These are phyloP conservation scores for Fukomys damarensis DNA, from an alignment of 2,113 vertebrate species.

Conservation along the genomic window DNA sequence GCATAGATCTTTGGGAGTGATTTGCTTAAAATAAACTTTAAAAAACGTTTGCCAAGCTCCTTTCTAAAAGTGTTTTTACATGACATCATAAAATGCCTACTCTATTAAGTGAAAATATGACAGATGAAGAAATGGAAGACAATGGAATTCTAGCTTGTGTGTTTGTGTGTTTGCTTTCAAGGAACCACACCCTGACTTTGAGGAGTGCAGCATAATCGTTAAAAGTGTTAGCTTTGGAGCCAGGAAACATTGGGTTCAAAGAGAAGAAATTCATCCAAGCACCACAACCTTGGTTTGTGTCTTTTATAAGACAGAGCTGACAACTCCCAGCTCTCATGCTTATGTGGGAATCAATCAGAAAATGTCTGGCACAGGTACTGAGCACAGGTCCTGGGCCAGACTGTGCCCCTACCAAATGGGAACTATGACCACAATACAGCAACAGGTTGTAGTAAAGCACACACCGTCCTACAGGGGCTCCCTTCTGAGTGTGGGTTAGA, in stretches of 20 bases:
- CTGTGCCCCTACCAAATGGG: not conserved
- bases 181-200: not conserved
- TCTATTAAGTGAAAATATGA: not conserved
- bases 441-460: not conserved
- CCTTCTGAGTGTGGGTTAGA: not conserved
- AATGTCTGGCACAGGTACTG: not conserved
- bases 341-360: slow-evolving; percentile 5
- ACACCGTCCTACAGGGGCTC: not conserved
- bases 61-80: slow-evolving; percentile 18
- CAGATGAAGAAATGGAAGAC: not conserved
- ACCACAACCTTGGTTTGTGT: not conserved
- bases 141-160: not conserved
- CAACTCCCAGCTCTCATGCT: not conserved
- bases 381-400: not conserved
- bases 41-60: not conserved
- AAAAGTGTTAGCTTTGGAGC: not conserved
- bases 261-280: not conserved
- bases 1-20: not conserved
- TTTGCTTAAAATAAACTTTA: not conserved
- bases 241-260: not conserved
- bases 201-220: not conserved
- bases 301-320: not conserved
- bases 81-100: not conserved
- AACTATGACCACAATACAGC: not conserved
- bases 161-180: not conserved